Evolutionary conservation across 2,113 vertebrate species (phyloP).

Genomic region (Mobula birostris): DNA sequence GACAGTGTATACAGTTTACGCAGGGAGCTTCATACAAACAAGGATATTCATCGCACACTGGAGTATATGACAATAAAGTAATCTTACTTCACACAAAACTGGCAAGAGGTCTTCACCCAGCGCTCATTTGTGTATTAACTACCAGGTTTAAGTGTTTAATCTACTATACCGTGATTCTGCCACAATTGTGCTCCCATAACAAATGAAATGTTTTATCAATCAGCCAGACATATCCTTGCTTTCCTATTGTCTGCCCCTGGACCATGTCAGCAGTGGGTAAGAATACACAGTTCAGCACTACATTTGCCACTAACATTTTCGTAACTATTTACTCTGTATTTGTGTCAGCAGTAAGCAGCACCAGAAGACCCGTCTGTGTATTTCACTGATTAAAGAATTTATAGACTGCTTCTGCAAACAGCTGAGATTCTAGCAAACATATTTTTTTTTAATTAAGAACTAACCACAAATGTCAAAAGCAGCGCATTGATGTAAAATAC

Average conservation of each 20-base stretch:
- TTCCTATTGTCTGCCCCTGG: neutral
- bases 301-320: neutral
- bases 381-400: neutral
- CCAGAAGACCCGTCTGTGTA: neutral
- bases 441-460: neutral
- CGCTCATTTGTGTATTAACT: no score
- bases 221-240: neutral
- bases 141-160: no score
- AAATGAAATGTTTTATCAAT: neutral
- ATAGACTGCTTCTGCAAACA: neutral
- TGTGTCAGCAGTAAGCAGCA: neutral
- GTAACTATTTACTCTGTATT: neutral
- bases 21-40: no score
- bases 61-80: no score
- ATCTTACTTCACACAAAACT: no score
- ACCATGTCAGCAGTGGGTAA: neutral
- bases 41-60: no score
- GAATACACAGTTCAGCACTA: neutral
- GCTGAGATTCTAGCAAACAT: neutral
- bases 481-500: neutral
- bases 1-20: no score
- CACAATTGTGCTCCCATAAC: neutral
- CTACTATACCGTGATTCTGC: neutral
- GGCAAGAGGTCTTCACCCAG: no score
- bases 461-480: neutral